A percentile compares a stretch with the other conserved stretches of the same genome.
Conservation (phyloP, 2,797 vertebrate genomes). For the Astyanax mexicanus region DNA sequence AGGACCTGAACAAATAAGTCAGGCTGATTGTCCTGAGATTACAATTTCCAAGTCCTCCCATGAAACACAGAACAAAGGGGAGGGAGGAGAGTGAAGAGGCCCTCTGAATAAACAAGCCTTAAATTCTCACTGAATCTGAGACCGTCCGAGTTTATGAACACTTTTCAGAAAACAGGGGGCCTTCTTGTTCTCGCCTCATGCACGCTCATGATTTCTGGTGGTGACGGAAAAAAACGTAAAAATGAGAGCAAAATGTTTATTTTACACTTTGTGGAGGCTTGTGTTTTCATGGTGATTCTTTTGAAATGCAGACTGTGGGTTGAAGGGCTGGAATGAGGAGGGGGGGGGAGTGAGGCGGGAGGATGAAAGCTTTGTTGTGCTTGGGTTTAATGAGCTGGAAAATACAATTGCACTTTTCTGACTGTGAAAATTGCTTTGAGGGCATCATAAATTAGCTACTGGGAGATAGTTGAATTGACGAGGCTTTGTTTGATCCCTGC, state of each 20-base stretch:
- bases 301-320: slow-evolving; percentile 64
- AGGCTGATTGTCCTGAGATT: slow-evolving; percentile 79
- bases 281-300: slow-evolving; percentile 66
- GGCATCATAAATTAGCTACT: slow-evolving; percentile 85
- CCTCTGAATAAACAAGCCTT: slow-evolving; percentile 86
- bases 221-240: slow-evolving; percentile 46
- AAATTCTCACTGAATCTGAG: slow-evolving; percentile 71
- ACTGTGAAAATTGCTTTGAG: slow-evolving; percentile 88
- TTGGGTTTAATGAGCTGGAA: slow-evolving; percentile 88
- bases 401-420: slow-evolving; percentile 86
- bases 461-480: slow-evolving; percentile 83
- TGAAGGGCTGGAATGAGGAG: slow-evolving; percentile 64
- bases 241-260: slow-evolving; percentile 57
- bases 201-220: slow-evolving; percentile 39
- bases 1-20: slow-evolving; percentile 83
- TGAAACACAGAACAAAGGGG: slow-evolving; percentile 74
- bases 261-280: slow-evolving; percentile 60
- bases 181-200: slow-evolving; percentile 16
- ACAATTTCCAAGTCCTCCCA: slow-evolving; percentile 83
- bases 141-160: slow-evolving; percentile 48
- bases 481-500: slow-evolving; percentile 78
- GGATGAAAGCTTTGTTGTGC: slow-evolving; percentile 84
- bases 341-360: slow-evolving; percentile 66
- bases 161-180: slow-evolving; percentile 13
- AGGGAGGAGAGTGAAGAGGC: slow-evolving; percentile 78